Evolutionary conservation across 2,113 vertebrate species (phyloP), one percentile per base, ranked within the genome.

Genomic region (Brienomyrus longianalis): DNA sequence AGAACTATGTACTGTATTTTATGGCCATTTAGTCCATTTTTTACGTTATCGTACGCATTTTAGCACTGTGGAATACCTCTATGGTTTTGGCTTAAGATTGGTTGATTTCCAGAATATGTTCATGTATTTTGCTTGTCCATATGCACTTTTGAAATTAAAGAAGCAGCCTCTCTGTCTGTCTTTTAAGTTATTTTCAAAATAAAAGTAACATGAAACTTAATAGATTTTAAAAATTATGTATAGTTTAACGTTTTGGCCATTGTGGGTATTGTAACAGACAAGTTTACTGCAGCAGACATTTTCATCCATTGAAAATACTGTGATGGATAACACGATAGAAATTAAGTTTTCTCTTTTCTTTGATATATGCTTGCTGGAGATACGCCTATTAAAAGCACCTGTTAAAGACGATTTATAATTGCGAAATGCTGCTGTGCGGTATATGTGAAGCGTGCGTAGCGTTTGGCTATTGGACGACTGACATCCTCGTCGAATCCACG

Each of bases 121-220:
- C 54, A 27, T 85, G 52, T 51, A 15, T 54, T 74, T 45, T 87
- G 59, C 74, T 88, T 39, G 31, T 88, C 5, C 86, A 27, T 88
- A 88, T 88, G 90, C 50, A 59, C 70, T 83, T 88, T 90, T 83
- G 48, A 15, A 88, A 83, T 88, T 47, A 88, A 90, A 90, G 35
- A 80, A 31, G 80, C 56, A 7, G 50, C 35, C 52, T 27, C 74
- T 43, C 2, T 83, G 88, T 83, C 8, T 39, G 52, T 80, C 23
- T 21, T 83, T 54, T 21, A 31, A 70, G 10, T 83, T 89, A 54
- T 89, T 77, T 88, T 74, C 43, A 19, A 74, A 74, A 27, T 39
- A 52, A 27, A 35, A 56, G 83, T 47, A 39, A 43, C 74, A 77
- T 19, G 11, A 77, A 77, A 17, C 11, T 7, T 66, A 17, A 13